Evolutionary conservation across 2,888 invertebrate genomes (phyloP), one percentile per base, ranked within the genome.

Genomic region (Colletes collaris): DNA sequence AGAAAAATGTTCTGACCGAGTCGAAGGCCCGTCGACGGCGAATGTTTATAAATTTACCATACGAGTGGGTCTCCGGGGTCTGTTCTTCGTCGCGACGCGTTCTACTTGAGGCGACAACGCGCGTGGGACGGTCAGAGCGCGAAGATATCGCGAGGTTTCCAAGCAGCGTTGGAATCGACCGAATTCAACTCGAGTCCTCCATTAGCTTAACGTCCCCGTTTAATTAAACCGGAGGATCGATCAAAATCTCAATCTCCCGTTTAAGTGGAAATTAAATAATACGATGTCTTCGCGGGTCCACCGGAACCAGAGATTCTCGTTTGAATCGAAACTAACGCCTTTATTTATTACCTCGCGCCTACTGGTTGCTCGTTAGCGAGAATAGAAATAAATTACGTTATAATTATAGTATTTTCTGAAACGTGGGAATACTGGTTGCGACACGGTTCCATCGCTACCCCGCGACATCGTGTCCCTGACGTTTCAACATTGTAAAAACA

Each of bases 11-110:
- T 27, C 37, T 11, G 10, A 7, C 6, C 16, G 27, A 10, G 58
- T 19, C 10, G 55, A 52, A 62, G 27, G 11, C 19, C 49, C 56
- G 52, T 37, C 63, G 40, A 10, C 63, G 55, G 8, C 37, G 66
- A 50, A 46, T 19, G 53, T 66, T 79, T 66, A 63, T 78, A 78
- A 71, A 78, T 67, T 71, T 69, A 78, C 55, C 62, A 78, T 71
- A 10, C 35, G 46, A 40, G 8, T 13, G 60, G 27, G 35, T 58
- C 58, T 56, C 66, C 11, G 46, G 35, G 49, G 35, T 49, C 56
- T 49, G 44, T 53, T 62, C 8, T 0, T 44, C 27, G 53, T 13
- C 44, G 64, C 13, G 40, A 27, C n/a, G 58, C 19, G 50, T 52
- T 50, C 35, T 7, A 16, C 37, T 68, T 67, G 40, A 35, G 13